phyloP scores from a whole-genome alignment of 2,888 invertebrate species.

The Drosophila meridionalis region DNA sequence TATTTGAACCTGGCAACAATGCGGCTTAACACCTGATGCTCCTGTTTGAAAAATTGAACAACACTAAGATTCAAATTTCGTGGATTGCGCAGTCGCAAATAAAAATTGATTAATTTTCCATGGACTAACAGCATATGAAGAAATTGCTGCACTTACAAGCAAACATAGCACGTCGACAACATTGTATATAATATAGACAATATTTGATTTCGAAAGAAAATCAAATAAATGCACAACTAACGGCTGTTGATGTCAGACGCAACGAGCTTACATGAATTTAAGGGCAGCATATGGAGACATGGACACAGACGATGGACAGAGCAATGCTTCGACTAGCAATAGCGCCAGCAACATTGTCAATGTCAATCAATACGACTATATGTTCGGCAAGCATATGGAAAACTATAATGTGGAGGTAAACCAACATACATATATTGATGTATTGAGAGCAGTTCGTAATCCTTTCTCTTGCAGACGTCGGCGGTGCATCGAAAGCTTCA shows the following conservation, averaged over 20 bases:
- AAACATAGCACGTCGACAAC: constrained; percentile 3
- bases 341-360: constrained; percentile 49
- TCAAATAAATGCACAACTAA: constrained; percentile 13
- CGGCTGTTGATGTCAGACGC: constrained; percentile 52
- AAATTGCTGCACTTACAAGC: constrained; percentile 11
- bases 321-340: constrained; percentile 38
- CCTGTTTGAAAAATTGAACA: constrained; percentile 2
- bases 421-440: fast-evolving
- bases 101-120: constrained; percentile 55
- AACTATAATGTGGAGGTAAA: constrained; percentile 85
- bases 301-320: constrained; percentile 63
- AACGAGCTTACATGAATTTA: constrained; percentile 9
- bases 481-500: constrained; percentile 90
- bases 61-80: not conserved
- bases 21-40: constrained; percentile 16
- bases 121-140: constrained; percentile 1
- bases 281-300: constrained; percentile 53
- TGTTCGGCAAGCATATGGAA: constrained; percentile 85
- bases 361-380: constrained; percentile 74
- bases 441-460: no score
- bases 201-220: not conserved
- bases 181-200: constrained; percentile 20
- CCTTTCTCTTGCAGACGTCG: constrained; percentile 85
- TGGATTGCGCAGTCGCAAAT: constrained; percentile 44
- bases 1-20: not conserved